Conservation (phyloP, 2,797 vertebrate genomes). For the Myripristis murdjan region DNA sequence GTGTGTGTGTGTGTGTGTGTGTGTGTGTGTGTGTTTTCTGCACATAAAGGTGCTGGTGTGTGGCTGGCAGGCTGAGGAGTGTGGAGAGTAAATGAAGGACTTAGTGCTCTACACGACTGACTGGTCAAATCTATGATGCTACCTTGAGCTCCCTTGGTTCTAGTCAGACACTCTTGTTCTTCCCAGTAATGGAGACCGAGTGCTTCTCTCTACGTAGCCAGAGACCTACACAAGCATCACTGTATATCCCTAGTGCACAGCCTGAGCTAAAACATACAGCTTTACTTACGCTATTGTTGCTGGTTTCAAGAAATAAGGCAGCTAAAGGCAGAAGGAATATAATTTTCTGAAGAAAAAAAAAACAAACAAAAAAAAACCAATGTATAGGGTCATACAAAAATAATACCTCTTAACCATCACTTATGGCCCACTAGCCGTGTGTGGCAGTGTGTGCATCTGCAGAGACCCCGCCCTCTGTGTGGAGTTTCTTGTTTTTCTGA, state of each 20-base stretch:
- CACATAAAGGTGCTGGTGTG: slow-evolving; percentile 46
- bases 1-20: slow-evolving; percentile 42
- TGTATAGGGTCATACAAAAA: no score
- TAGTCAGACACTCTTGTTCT: slow-evolving; percentile 61
- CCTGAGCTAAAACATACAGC: neutral
- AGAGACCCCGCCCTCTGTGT: no score
- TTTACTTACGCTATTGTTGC: no score
- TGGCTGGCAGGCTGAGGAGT: slow-evolving; percentile 59
- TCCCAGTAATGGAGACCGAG: slow-evolving; percentile 79
- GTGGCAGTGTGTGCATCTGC: no score
- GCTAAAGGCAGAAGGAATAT: no score
- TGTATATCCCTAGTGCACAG: neutral
- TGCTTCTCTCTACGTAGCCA: slow-evolving; percentile 38
- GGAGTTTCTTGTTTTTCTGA: no score
- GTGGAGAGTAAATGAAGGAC: slow-evolving; percentile 81
- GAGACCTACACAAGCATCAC: slow-evolving; percentile 24
- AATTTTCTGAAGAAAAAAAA: no score
- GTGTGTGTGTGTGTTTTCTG: slow-evolving; percentile 55
- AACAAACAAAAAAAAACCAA: no score
- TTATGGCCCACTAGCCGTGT: no score
- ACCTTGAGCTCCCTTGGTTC: slow-evolving; percentile 78
- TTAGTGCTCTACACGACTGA: slow-evolving; percentile 78
- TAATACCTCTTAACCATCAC: no score
- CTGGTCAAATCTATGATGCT: slow-evolving; percentile 82
- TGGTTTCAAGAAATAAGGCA: no score